A percentile compares a stretch with the other conserved stretches of the same genome.
Evolutionary conservation across 2,113 vertebrate species (phyloP).

Genomic region (Hypanus sabinus): DNA sequence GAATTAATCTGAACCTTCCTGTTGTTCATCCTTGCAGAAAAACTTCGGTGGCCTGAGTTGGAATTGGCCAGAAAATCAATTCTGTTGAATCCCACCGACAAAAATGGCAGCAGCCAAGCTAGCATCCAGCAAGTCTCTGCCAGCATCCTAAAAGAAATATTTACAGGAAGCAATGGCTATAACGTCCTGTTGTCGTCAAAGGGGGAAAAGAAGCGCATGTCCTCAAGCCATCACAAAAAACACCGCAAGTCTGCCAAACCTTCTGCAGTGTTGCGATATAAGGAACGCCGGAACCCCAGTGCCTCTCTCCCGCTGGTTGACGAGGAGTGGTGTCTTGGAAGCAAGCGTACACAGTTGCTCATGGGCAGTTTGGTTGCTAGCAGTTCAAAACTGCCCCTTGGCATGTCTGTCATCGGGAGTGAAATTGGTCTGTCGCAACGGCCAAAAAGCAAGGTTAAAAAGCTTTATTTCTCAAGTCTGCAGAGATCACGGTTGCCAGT

Average conservation of each 20-base stretch:
- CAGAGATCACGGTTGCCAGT: conserved; percentile 54
- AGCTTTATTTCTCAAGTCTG: conserved; percentile 35
- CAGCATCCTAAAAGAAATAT: conserved; percentile 68
- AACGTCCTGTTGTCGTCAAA: conserved; percentile 71
- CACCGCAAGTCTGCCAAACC: conserved; percentile 49
- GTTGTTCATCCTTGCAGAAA: conserved; percentile 60
- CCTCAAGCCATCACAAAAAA: conserved; percentile 44
- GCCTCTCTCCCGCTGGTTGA: conserved; percentile 40
- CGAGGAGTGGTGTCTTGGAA: conserved; percentile 44
- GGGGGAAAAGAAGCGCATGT: conserved; percentile 59
- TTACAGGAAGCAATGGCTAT: conserved; percentile 73
- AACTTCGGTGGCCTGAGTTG: conserved; percentile 76
- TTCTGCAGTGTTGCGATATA: conserved; percentile 37
- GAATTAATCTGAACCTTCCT: background rate
- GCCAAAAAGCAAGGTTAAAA: conserved; percentile 48
- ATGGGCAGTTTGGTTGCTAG: conserved; percentile 41
- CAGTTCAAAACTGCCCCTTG: conserved; percentile 47
- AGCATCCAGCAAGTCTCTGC: conserved; percentile 56
- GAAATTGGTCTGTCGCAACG: conserved; percentile 48
- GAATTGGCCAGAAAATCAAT: conserved; percentile 76
- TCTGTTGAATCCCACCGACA: conserved; percentile 60
- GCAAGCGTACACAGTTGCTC: conserved; percentile 47
- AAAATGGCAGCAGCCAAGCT: conserved; percentile 55
- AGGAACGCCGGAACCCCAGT: conserved; percentile 42
- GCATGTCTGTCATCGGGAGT: conserved; percentile 56